These are phyloP conservation scores for Drosophila kuntzei DNA, from an alignment of 2,888 invertebrate species.

Conservation along the genomic window DNA sequence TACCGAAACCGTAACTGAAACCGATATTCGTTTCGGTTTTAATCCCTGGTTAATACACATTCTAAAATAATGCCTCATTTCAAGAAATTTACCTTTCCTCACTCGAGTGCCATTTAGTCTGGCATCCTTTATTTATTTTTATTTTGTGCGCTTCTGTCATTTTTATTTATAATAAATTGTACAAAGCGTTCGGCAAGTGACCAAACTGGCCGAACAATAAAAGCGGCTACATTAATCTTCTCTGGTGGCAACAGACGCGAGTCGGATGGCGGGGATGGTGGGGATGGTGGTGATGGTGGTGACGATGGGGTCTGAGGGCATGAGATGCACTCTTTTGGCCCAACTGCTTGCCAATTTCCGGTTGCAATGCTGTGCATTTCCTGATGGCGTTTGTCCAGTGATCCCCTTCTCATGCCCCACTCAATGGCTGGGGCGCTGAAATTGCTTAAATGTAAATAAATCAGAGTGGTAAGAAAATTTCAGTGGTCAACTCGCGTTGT, in stretches of 20 bases:
- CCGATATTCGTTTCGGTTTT: no score
- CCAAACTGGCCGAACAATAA: constrained; percentile 74
- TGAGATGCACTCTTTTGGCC: constrained; percentile 37
- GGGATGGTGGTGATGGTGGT: not conserved
- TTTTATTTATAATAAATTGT: constrained; percentile 77
- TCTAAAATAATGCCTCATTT: not conserved
- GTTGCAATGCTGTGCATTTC: constrained; percentile 76
- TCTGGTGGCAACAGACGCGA: constrained; percentile 28
- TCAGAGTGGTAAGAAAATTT: constrained; percentile 82
- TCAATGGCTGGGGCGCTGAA: constrained; percentile 70
- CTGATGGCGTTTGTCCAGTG: constrained; percentile 30
- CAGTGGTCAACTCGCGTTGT: constrained; percentile 72
- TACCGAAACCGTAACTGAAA: no score
- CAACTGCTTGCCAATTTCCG: constrained; percentile 77
- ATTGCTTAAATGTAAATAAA: constrained; percentile 83
- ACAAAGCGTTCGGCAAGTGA: constrained; percentile 71
- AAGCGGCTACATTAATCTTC: constrained; percentile 74
- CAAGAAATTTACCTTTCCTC: not conserved
- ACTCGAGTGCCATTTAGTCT: not conserved
- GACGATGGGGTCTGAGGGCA: no score
- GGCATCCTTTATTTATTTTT: not conserved
- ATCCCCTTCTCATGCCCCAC: not conserved
- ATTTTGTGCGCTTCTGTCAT: constrained; percentile 44
- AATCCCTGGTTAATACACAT: no score
- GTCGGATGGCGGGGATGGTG: not conserved